These are phyloP conservation scores for Acanthurus leucopareius DNA, from an alignment of 2,797 vertebrate species.

Conservation along the genomic window DNA sequence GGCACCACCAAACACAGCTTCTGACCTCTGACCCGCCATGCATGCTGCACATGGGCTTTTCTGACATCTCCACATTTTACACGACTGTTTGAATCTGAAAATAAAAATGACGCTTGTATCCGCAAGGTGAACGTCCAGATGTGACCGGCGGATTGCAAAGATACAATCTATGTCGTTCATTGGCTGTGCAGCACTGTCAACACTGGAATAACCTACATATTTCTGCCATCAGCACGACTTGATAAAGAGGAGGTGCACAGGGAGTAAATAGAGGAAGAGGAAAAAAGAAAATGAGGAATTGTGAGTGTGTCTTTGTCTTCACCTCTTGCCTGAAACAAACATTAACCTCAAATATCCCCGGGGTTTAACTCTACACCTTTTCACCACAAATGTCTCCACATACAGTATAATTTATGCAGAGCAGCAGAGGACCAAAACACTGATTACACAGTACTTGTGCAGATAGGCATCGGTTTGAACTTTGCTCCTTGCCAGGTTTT, in stretches of 20 bases:
- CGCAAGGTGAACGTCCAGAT: slow-evolving; percentile 43
- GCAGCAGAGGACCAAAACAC: slow-evolving; percentile 20
- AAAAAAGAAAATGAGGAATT: slow-evolving; percentile 1
- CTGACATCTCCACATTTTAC: slow-evolving; percentile 57
- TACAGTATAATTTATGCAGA: slow-evolving; percentile 17
- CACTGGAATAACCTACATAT: slow-evolving; percentile 41
- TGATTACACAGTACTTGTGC: slow-evolving; percentile 48
- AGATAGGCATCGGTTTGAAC: slow-evolving; percentile 66
- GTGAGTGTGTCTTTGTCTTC: slow-evolving; percentile 5
- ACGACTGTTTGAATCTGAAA: slow-evolving; percentile 51
- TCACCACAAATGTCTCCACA: slow-evolving; percentile 8
- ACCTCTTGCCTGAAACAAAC: slow-evolving; percentile 15
- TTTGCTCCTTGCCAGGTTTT: slow-evolving; percentile 72
- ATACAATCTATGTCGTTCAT: slow-evolving; percentile 69
- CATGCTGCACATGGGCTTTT: slow-evolving; percentile 20
- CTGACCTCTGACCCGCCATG: slow-evolving; percentile 62
- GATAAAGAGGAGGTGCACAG: slow-evolving; percentile 33
- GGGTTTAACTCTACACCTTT: not conserved
- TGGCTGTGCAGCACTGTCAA: slow-evolving; percentile 52
- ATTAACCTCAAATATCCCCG: slow-evolving; percentile 13
- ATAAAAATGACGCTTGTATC: slow-evolving; percentile 54
- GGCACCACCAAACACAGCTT: slow-evolving; percentile 20
- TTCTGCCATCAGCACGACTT: slow-evolving; percentile 34
- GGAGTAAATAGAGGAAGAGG: slow-evolving; percentile 24
- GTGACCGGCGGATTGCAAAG: slow-evolving; percentile 47